Evolutionary conservation across 1,140 invertebrate genomes (phyloP).

Genomic region (Gonioctena quinquepunctata): DNA sequence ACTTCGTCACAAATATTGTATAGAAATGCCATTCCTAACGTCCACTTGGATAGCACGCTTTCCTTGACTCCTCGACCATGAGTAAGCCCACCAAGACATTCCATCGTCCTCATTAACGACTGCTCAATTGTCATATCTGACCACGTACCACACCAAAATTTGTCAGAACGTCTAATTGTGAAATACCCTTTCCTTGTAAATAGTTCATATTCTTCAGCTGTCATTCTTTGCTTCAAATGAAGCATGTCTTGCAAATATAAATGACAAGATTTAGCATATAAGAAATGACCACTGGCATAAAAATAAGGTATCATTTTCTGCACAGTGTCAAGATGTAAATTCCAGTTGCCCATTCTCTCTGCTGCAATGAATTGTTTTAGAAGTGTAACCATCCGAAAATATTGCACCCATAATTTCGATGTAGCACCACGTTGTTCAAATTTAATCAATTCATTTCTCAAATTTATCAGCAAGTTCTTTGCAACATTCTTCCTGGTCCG

Average conservation of each 20-base stretch:
- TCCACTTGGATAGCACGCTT: no score
- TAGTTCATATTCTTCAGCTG: not conserved
- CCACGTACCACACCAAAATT: no score
- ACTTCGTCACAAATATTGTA: no score
- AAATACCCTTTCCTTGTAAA: slow-evolving; percentile 12
- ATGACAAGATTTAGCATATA: not conserved
- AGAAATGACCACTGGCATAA: not conserved
- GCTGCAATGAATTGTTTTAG: slow-evolving; percentile 42
- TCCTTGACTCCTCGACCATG: no score
- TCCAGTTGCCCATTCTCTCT: not conserved
- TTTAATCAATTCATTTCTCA: slow-evolving; percentile 37
- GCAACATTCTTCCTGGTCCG: slow-evolving; percentile 24
- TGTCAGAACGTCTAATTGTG: no score
- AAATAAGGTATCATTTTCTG: not conserved
- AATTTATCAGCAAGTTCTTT: slow-evolving; percentile 36
- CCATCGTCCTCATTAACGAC: no score
- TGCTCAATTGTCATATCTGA: no score
- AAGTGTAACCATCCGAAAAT: slow-evolving; percentile 49
- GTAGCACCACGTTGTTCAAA: slow-evolving; percentile 27
- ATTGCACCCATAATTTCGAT: slow-evolving; percentile 51
- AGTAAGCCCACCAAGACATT: no score
- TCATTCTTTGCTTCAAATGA: no score
- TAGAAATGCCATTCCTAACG: no score
- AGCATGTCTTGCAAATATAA: no score
- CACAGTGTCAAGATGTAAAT: not conserved